A percentile compares a stretch with the other conserved stretches of the same genome.
phyloP scores from a whole-genome alignment of 1,140 invertebrate species.

The Aphaenogaster ashmeadi region DNA sequence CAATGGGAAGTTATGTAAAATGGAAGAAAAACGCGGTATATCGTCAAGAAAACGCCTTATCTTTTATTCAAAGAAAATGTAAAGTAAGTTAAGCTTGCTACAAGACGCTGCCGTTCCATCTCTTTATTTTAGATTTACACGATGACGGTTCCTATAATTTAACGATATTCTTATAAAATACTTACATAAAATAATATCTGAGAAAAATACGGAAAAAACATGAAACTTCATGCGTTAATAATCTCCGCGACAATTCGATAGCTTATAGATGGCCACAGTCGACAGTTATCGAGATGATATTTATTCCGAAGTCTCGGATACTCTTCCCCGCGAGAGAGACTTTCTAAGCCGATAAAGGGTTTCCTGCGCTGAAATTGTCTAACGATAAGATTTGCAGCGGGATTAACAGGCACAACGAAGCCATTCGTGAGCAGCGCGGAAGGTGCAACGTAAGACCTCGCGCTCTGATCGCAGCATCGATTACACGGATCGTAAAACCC shows the following conservation, averaged over 20 bases:
- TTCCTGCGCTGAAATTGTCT: constrained; percentile 62
- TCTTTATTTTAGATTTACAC: constrained; percentile 13
- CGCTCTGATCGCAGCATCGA: constrained; percentile 81
- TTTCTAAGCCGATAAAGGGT: constrained; percentile 52
- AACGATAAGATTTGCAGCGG: constrained; percentile 68
- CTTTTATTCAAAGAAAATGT: constrained; percentile 20
- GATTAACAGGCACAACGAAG: constrained; percentile 72
- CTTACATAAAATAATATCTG: background rate
- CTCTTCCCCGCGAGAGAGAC: constrained; percentile 9
- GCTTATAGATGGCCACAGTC: background rate
- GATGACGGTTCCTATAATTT: background rate
- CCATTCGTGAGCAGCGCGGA: constrained; percentile 61
- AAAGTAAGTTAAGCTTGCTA: background rate
- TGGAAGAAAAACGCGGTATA: background rate
- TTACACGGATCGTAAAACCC: constrained; percentile 74
- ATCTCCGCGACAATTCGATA: background rate
- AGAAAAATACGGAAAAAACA: background rate
- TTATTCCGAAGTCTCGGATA: constrained; percentile 53
- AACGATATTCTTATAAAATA: background rate
- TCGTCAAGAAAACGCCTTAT: background rate
- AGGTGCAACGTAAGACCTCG: constrained; percentile 74
- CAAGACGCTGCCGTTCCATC: background rate
- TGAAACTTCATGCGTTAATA: background rate
- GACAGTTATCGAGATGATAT: constrained; percentile 25
- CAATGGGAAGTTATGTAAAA: constrained; percentile 1